Evolutionary conservation across 2,888 invertebrate species (phyloP).

Genomic region (Cremastinae sp.): DNA sequence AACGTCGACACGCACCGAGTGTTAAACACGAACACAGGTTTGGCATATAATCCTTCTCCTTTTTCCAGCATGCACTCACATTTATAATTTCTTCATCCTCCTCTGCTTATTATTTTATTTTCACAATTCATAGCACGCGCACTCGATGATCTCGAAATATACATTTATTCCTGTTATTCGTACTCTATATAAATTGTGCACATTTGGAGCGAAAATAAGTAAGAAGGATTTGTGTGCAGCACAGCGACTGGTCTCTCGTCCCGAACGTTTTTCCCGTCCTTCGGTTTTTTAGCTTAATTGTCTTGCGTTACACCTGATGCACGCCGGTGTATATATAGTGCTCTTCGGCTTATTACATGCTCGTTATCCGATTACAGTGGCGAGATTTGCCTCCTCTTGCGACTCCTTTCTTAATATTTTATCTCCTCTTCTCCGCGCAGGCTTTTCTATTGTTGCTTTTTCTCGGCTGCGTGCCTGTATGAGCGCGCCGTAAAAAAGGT

Average conservation of each 20-base stretch:
- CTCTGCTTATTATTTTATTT: conserved; percentile 15
- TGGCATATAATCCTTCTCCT: conserved; percentile 35
- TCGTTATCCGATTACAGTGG: conserved; percentile 60
- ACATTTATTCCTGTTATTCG: conserved; percentile 7
- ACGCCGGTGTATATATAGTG: conserved; percentile 12
- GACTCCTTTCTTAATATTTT: conserved; percentile 27
- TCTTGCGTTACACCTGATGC: conserved; percentile 62
- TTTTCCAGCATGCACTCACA: too few relatives aligned
- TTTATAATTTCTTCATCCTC: too few relatives aligned
- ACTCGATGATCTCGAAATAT: conserved; percentile 15
- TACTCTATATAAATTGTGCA: too few relatives aligned
- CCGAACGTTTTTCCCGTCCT: background rate
- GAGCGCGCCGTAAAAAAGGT: too few relatives aligned
- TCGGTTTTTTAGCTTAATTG: conserved; percentile 61
- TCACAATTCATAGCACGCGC: conserved; percentile 20
- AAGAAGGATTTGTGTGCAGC: background rate
- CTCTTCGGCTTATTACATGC: conserved; percentile 45
- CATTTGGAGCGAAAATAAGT: too few relatives aligned
- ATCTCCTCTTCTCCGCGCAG: conserved; percentile 21
- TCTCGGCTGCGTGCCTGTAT: background rate
- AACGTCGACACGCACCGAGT: background rate
- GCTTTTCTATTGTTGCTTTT: conserved; percentile 7
- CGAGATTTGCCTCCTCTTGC: conserved; percentile 43
- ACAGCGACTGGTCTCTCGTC: background rate
- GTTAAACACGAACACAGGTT: too few relatives aligned